Evolutionary conservation across 2,113 vertebrate genomes (phyloP).

Genomic region (Apus apus): DNA sequence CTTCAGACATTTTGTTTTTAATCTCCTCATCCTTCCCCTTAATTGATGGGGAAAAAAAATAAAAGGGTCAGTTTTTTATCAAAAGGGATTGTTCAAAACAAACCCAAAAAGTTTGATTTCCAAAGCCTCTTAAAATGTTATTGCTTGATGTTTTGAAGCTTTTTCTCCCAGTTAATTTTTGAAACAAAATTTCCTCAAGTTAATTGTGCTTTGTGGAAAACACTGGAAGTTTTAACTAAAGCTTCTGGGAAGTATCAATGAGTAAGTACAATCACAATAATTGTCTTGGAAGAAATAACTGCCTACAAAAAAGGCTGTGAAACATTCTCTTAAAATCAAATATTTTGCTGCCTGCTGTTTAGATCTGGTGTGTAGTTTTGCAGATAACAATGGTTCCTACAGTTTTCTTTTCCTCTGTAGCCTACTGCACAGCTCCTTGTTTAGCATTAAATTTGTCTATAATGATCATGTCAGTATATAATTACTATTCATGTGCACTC

Average conservation of each 20-base stretch:
- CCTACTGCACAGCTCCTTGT: background rate
- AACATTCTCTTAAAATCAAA: background rate
- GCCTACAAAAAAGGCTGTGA: background rate
- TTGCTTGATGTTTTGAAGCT: background rate
- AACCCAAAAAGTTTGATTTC: background rate
- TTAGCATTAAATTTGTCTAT: background rate
- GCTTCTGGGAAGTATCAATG: background rate
- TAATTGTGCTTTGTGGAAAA: background rate
- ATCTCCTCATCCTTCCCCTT: background rate
- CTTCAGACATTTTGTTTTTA: background rate
- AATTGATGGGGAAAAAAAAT: background rate
- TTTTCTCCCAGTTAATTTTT: background rate
- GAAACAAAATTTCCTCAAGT: background rate
- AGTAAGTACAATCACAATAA: background rate
- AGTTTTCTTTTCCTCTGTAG: background rate
- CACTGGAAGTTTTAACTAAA: background rate
- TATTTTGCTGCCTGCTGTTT: constrained; percentile 3
- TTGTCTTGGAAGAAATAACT: background rate
- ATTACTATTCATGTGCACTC: background rate
- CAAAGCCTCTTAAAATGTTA: background rate
- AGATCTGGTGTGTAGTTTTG: background rate
- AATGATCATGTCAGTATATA: background rate
- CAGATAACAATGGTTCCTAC: background rate
- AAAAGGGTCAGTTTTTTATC: background rate
- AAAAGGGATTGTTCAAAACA: background rate